These are phyloP conservation scores for Parnassius glacialis DNA, from an alignment of 2,888 invertebrate genomes.

Conservation along the genomic window DNA sequence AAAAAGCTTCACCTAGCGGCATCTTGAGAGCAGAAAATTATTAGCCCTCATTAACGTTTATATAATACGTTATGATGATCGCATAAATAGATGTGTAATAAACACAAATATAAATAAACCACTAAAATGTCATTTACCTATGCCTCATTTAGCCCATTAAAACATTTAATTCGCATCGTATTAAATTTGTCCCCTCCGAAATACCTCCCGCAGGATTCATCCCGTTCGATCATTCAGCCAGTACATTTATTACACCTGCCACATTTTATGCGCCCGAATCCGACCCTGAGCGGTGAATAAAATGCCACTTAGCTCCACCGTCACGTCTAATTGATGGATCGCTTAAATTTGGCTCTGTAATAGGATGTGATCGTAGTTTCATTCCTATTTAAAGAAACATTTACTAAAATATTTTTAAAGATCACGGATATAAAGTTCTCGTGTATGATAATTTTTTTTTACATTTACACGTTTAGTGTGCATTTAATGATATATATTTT, in stretches of 20 bases:
- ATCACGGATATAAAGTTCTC: no score
- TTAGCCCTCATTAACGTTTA: no score
- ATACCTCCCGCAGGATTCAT: constrained; percentile 19
- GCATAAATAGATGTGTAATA: no score
- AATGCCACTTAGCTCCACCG: constrained; percentile 29
- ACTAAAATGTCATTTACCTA: background rate
- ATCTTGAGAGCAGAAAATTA: no score
- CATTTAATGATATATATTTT: no score
- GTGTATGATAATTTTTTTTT: no score
- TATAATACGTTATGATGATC: no score
- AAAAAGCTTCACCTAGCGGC: no score
- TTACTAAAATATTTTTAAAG: no score
- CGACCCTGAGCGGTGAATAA: constrained; percentile 25
- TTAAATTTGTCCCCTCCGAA: constrained; percentile 5
- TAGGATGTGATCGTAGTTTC: background rate
- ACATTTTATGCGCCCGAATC: constrained; percentile 17
- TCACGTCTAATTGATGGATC: constrained; percentile 31
- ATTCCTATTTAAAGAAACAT: constrained; percentile 2
- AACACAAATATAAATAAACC: background rate
- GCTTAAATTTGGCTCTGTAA: constrained; percentile 15
- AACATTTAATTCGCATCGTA: constrained; percentile 19
- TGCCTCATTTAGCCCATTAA: constrained; percentile 14
- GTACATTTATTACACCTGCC: constrained; percentile 27
- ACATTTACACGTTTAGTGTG: no score
- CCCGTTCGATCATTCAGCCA: constrained; percentile 24